Conservation (phyloP, 2,113 vertebrate species). For the Peromyscus maniculatus region DNA sequence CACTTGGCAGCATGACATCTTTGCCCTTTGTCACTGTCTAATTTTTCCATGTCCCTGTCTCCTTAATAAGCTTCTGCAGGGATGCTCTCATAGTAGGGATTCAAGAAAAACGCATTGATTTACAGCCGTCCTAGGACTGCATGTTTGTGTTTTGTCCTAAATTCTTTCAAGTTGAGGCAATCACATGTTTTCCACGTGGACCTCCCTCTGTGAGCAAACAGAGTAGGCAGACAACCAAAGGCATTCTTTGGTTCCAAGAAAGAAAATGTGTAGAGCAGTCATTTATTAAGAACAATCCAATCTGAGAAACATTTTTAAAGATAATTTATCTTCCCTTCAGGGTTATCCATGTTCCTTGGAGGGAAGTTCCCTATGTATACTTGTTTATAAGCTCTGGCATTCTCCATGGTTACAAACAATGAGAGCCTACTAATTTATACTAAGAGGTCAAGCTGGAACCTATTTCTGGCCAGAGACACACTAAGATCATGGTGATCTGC, state of each 20-base stretch:
- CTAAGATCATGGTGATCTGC: conserved; percentile 53
- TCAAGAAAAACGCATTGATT: neutral
- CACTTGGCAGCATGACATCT: neutral
- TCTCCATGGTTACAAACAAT: conserved; percentile 84
- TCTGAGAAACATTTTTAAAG: conserved; percentile 81
- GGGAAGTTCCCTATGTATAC: conserved; percentile 82
- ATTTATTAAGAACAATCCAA: conserved; percentile 79
- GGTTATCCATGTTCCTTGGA: conserved; percentile 76
- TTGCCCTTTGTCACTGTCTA: neutral
- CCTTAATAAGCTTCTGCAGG: neutral
- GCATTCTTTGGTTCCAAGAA: conserved; percentile 64
- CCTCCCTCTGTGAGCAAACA: conserved; percentile 72
- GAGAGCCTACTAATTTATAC: conserved; percentile 82
- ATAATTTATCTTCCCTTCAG: conserved; percentile 83
- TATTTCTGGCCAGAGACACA: conserved; percentile 72
- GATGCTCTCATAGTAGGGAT: neutral
- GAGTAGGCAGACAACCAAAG: conserved; percentile 64
- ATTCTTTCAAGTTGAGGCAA: conserved; percentile 74
- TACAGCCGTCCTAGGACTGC: neutral
- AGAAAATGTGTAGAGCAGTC: conserved; percentile 67
- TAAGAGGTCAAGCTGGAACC: conserved; percentile 76
- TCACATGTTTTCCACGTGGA: conserved; percentile 38
- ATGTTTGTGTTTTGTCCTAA: conserved; percentile 54
- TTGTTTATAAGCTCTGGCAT: conserved; percentile 85
- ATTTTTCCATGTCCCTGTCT: neutral